These are phyloP conservation scores for Euborellia annulipes DNA, from an alignment of 1,140 invertebrate species.

Conservation along the genomic window DNA sequence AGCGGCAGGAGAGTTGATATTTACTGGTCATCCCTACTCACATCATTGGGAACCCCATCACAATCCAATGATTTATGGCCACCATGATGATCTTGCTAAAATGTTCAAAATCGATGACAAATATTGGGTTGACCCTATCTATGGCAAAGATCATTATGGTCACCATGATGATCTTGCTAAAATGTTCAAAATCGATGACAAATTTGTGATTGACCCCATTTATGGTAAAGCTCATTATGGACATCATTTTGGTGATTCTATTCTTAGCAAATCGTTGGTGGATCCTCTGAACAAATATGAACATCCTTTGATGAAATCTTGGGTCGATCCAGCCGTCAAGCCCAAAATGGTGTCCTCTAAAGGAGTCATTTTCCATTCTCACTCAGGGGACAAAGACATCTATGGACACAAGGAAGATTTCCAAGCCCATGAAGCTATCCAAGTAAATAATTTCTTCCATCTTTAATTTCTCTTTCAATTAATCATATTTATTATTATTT, in stretches of 20 bases:
- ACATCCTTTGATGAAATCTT: no score
- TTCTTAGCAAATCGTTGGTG: no score
- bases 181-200: neutral
- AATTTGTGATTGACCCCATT: neutral
- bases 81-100: no score
- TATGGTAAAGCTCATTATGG: constrained; percentile 9
- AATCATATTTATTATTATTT: constrained; percentile 3
- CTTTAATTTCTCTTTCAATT: neutral
- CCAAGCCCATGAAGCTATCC: constrained; percentile 33
- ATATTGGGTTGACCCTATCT: neutral
- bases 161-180: no score
- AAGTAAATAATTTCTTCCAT: constrained; percentile 9
- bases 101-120: neutral
- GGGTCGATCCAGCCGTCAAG: neutral
- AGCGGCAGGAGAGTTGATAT: no score
- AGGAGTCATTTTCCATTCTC: constrained; percentile 26
- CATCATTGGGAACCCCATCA: no score
- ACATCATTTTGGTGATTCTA: no score
- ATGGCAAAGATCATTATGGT: constrained; percentile 11
- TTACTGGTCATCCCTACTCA: no score
- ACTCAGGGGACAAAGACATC: constrained; percentile 33
- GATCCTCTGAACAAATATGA: no score
- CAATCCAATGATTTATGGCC: no score
- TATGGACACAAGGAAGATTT: constrained; percentile 36
- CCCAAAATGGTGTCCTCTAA: no score